Conservation (phyloP, 2,113 vertebrate genomes). For the Dinomys branickii region DNA sequence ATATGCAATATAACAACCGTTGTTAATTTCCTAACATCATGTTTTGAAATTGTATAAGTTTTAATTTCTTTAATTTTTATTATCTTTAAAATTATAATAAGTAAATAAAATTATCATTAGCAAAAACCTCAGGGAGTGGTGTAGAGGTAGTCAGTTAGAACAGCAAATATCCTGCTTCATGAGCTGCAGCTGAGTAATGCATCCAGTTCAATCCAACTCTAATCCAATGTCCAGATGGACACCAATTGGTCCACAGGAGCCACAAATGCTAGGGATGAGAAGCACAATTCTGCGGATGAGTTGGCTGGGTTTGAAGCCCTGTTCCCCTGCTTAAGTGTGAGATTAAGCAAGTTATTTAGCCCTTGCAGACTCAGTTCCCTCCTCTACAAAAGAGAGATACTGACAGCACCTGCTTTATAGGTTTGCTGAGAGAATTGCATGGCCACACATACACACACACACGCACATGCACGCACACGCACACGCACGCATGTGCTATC, state of each 20-base stretch:
- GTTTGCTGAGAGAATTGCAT: neutral
- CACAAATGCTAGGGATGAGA: neutral
- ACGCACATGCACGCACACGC: neutral
- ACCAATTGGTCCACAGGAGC: too few species aligned
- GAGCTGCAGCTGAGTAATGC: neutral
- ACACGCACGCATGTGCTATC: neutral
- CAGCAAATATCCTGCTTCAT: neutral
- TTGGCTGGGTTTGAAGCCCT: neutral
- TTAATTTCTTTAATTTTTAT: too few species aligned
- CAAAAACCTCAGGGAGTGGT: neutral
- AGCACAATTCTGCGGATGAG: neutral
- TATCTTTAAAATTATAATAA: too few species aligned
- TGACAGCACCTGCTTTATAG: neutral
- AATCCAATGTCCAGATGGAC: accelerated
- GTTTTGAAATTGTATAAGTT: too few species aligned
- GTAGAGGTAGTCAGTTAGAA: accelerated
- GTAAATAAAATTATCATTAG: too few species aligned
- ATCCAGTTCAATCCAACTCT: neutral
- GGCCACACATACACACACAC: neutral
- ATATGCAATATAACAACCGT: too few species aligned
- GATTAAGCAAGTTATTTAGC: neutral
- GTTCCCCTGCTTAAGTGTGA: neutral
- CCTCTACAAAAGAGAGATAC: too few species aligned
- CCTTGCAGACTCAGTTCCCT: neutral
- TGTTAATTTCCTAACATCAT: too few species aligned